These are phyloP conservation scores for Gymnorhina tibicen DNA, from an alignment of 2,113 vertebrate genomes.

Conservation along the genomic window DNA sequence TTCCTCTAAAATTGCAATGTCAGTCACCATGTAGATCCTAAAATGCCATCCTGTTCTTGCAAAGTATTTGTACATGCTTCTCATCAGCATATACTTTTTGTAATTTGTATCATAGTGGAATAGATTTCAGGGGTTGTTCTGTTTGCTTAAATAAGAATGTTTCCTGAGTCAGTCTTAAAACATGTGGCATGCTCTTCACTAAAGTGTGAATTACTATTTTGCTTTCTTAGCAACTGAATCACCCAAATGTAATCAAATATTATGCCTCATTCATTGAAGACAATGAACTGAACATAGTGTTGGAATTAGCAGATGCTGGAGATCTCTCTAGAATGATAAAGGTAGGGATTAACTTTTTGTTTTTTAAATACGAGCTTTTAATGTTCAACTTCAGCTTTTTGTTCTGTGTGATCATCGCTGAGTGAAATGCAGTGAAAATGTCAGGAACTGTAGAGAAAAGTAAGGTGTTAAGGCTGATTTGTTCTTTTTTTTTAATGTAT, in stretches of 20 bases:
- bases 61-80: not conserved
- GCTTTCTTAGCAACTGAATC: slow-evolving; percentile 90
- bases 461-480: not conserved
- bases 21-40: not conserved
- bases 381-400: not conserved
- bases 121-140: not conserved
- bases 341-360: slow-evolving; percentile 68
- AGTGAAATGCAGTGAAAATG: not conserved
- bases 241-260: slow-evolving; percentile 98
- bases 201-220: slow-evolving; percentile 6
- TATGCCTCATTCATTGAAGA: slow-evolving; percentile 99
- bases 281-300: slow-evolving; percentile 95
- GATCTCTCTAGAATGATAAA: slow-evolving; percentile 99
- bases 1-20: not conserved
- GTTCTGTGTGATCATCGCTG: not conserved
- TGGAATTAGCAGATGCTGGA: slow-evolving; percentile 96
- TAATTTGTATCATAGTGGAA: not conserved
- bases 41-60: not conserved
- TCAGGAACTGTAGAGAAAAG: not conserved
- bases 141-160: not conserved
- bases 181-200: not conserved
- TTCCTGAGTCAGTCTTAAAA: not conserved
- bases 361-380: not conserved
- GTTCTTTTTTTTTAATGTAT: not conserved
- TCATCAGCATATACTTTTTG: not conserved